Conservation (phyloP, 1,140 invertebrate genomes). For the Ceratina australensis region DNA sequence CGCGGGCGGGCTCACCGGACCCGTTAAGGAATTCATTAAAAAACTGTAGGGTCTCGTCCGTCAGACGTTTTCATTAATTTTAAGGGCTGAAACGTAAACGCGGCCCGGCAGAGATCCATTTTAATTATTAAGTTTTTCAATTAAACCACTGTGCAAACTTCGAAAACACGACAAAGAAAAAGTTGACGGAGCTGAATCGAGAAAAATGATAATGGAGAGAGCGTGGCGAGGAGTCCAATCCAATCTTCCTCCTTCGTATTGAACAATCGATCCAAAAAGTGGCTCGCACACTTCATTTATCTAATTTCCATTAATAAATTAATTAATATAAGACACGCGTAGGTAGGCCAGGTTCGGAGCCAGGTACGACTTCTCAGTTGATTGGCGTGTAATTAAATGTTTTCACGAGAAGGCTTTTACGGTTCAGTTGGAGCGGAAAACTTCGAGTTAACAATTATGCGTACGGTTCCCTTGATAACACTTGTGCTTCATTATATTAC, state of each 20-base stretch:
- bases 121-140: slow-evolving; percentile 9
- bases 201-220: neutral
- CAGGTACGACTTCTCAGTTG: no score
- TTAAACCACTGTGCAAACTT: neutral
- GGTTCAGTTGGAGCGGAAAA: neutral
- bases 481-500: slow-evolving; percentile 20
- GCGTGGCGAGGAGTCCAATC: neutral
- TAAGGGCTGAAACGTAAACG: neutral
- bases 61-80: slow-evolving; percentile 13
- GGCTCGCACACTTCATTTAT: no score
- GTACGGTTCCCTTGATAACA: slow-evolving; percentile 20
- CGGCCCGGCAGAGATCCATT: neutral
- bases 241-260: neutral
- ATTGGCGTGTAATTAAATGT: slow-evolving; percentile 12
- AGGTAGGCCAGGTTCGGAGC: neutral
- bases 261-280: no score
- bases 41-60: no score
- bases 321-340: neutral
- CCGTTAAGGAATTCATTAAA: neutral
- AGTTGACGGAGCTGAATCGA: neutral
- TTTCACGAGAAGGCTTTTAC: neutral
- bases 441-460: slow-evolving; percentile 34
- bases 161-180: neutral
- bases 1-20: no score
- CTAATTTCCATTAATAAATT: neutral